Conservation (phyloP, 2,888 invertebrate genomes). For the Poecilus cupreus region DNA sequence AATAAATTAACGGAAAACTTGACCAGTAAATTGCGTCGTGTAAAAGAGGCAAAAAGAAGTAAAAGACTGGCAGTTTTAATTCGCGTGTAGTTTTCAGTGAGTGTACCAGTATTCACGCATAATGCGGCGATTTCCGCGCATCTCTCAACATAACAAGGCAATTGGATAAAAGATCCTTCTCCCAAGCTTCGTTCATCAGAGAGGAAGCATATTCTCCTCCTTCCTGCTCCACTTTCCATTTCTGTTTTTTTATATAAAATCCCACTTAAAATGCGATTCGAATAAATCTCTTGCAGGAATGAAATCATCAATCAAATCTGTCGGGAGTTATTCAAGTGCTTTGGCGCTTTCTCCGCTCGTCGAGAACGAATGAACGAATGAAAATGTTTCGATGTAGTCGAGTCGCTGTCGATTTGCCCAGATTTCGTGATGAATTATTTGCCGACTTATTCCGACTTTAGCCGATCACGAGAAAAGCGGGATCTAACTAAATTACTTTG, state of each 20-base stretch:
- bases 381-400: constrained; percentile 21
- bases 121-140: background rate
- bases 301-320: constrained; percentile 51
- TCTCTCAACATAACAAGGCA: background rate
- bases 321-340: constrained; percentile 50
- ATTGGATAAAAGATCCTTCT: background rate
- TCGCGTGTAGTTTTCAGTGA: too few species aligned
- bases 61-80: too few species aligned
- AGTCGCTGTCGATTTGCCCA: constrained; percentile 25
- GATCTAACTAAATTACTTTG: constrained; percentile 2
- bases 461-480: background rate
- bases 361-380: constrained; percentile 16
- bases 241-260: constrained; percentile 55
- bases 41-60: too few species aligned
- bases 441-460: background rate
- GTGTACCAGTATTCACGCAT: too few species aligned
- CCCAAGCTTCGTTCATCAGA: constrained; percentile 18
- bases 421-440: constrained; percentile 42
- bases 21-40: too few species aligned
- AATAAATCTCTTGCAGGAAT: constrained; percentile 49
- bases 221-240: constrained; percentile 15
- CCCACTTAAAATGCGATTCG: constrained; percentile 62
- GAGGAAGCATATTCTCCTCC: constrained; percentile 3
- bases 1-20: too few species aligned
- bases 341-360: constrained; percentile 11